Base-by-base conservation (phyloP, 2,797 vertebrate genomes). In the Ctenochaetus hawaiiensis region DNA sequence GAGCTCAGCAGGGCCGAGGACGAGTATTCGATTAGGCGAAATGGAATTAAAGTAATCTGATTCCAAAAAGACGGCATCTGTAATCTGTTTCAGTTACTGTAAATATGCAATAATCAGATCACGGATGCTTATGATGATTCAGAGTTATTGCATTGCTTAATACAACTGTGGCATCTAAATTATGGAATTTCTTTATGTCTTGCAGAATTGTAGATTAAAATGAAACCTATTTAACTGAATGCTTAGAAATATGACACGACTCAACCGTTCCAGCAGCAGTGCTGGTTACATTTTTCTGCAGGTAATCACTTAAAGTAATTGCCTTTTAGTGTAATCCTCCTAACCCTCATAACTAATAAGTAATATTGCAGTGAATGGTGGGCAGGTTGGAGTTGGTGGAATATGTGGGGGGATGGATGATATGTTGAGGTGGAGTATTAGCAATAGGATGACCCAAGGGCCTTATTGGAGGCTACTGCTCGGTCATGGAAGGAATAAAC, bases 81-180 rank as follows among this genome's bases (percentile, higher is more conserved):
- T 92, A 93, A 94, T 93, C 87, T 89, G 86, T 91, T 88, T 87
- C 78, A 90, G 86, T 93, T 88, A 91, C 91, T 93, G 93, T 93
- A 93, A 92, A 92, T 90, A 92, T 80, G 77, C 67, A 59, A 84
- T 85, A 87, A 93, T 92, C 78, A 83, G 66, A 91, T 93, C 75
- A 86, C 75, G 44, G 67, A 87, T 90, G 78, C 78, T 77, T 78
- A 61, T 57, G 82, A 86, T 78, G 67, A 57, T 71, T 77, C 20
- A 60, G 81, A 82, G 57, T 85, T 87, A 87, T 88, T 82, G 71
- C 79, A 67, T 68, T 78, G 79, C 72, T 85, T 34, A 48, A 26
- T 76, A 62, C 76, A 77, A 85, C 72, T 59, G 72, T 82, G 74
- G 77, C 57, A 75, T 84, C 49, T 67, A 45, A 76, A 77, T 56